A percentile compares a stretch with the other conserved stretches of the same genome.
These are phyloP conservation scores for Rhodophaea formosa DNA, from an alignment of 2,888 invertebrate genomes.

Conservation along the genomic window DNA sequence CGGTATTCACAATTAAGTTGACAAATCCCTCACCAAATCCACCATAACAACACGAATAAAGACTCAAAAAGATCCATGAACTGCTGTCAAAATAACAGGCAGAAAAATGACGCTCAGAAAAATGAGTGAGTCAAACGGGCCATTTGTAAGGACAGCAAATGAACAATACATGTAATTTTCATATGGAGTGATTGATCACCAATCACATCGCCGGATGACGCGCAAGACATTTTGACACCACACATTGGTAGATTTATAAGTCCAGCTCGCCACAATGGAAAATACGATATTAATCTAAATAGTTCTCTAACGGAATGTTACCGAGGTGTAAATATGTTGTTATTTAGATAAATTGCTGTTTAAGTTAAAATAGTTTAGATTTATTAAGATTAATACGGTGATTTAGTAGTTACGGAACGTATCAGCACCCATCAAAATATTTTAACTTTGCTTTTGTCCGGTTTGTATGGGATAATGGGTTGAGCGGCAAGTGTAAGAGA, in stretches of 20 bases:
- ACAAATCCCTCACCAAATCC: conserved; percentile 28
- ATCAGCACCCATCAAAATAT: conserved; percentile 14
- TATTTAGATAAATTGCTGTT: conserved; percentile 37
- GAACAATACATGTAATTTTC: conserved; percentile 75
- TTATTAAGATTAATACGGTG: conserved; percentile 30
- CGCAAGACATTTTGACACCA: conserved; percentile 54
- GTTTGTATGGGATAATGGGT: conserved; percentile 4
- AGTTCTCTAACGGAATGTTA: conserved; percentile 26
- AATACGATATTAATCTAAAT: conserved; percentile 48
- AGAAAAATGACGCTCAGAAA: conserved; percentile 28
- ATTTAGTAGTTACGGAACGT: conserved; percentile 21
- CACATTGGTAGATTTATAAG: conserved; percentile 53
- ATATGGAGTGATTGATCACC: conserved; percentile 70
- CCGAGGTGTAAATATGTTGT: conserved; percentile 35
- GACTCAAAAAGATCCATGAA: conserved; percentile 50
- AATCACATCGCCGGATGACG: conserved; percentile 49
- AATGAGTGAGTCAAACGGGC: conserved; percentile 42
- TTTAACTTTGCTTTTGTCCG: not conserved
- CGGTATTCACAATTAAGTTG: not conserved
- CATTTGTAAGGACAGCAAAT: conserved; percentile 59
- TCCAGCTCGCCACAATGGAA: conserved; percentile 46
- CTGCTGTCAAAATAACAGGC: conserved; percentile 51
- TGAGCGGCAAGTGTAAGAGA: not conserved
- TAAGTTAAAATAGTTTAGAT: conserved; percentile 28
- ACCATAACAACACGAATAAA: conserved; percentile 29